phyloP scores from a whole-genome alignment of 2,113 vertebrate species.

The Myotis davidii region DNA sequence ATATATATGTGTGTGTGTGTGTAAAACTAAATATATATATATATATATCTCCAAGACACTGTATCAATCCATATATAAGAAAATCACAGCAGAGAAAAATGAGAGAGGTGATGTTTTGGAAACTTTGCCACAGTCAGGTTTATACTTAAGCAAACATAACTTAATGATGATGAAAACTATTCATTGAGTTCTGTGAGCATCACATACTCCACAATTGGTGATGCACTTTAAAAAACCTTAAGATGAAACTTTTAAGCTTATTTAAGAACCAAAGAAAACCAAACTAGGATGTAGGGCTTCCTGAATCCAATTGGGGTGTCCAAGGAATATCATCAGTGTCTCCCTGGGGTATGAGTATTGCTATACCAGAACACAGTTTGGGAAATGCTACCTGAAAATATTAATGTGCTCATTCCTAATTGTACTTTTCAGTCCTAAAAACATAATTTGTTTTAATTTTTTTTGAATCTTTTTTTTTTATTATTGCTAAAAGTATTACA shows the following conservation, averaged over 20 bases:
- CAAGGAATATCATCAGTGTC: neutral
- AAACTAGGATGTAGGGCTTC: neutral
- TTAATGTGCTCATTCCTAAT: slow-evolving; percentile 23
- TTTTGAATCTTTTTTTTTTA: no score
- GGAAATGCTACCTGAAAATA: slow-evolving; percentile 39
- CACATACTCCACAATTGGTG: neutral
- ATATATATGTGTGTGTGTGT: no score
- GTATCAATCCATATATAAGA: neutral
- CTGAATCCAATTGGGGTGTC: neutral
- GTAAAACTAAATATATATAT: neutral
- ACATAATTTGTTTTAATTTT: neutral
- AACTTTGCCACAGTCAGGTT: neutral
- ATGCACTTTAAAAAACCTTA: neutral
- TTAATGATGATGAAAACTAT: neutral
- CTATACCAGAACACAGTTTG: slow-evolving; percentile 31
- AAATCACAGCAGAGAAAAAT: neutral
- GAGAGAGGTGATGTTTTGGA: neutral
- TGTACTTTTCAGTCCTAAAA: slow-evolving; percentile 51
- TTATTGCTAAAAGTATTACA: no score
- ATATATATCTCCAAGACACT: neutral
- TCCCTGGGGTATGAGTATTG: neutral
- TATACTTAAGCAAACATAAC: neutral
- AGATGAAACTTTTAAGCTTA: neutral
- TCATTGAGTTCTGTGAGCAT: neutral
- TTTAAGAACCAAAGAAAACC: neutral